Percentiles rank a stretch among this genome's conserved stretches.
Evolutionary conservation across 2,113 vertebrate species (phyloP).

Genomic region (Syngnathus floridae): DNA sequence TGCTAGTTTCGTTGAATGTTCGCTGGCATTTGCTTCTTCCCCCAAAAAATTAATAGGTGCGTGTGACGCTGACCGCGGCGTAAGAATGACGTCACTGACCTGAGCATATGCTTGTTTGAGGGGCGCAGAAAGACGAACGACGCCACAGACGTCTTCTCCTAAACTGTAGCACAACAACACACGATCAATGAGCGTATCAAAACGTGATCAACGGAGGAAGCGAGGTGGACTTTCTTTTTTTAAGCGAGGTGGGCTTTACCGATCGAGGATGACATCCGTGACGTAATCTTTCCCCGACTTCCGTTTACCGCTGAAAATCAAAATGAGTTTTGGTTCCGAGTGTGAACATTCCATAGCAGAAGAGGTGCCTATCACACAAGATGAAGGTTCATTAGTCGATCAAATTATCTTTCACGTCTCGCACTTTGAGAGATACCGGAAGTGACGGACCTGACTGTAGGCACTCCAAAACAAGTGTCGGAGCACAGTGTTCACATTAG

Average conservation of each 20-base stretch:
- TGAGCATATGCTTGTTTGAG: slow-evolving; percentile 69
- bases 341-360: background rate
- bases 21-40: too few relatives aligned
- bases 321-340: slow-evolving; percentile 46
- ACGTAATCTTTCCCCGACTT: slow-evolving; percentile 75
- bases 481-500: too few relatives aligned
- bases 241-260: slow-evolving; percentile 22
- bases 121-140: slow-evolving; percentile 69
- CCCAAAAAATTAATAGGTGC: too few relatives aligned
- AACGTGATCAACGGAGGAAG: background rate
- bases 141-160: slow-evolving; percentile 50
- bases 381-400: background rate
- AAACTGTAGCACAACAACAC: slow-evolving; percentile 47
- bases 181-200: background rate
- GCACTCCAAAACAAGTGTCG: too few relatives aligned
- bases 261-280: slow-evolving; percentile 54
- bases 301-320: slow-evolving; percentile 73
- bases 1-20: too few relatives aligned
- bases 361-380: slow-evolving; percentile 11
- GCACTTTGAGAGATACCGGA: background rate
- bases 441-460: too few relatives aligned
- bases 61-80: too few relatives aligned
- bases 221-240: too few relatives aligned
- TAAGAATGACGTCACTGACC: slow-evolving; percentile 37
- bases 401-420: background rate